phyloP scores from a whole-genome alignment of 2,113 vertebrate species.

The Pterocles burchelli region DNA sequence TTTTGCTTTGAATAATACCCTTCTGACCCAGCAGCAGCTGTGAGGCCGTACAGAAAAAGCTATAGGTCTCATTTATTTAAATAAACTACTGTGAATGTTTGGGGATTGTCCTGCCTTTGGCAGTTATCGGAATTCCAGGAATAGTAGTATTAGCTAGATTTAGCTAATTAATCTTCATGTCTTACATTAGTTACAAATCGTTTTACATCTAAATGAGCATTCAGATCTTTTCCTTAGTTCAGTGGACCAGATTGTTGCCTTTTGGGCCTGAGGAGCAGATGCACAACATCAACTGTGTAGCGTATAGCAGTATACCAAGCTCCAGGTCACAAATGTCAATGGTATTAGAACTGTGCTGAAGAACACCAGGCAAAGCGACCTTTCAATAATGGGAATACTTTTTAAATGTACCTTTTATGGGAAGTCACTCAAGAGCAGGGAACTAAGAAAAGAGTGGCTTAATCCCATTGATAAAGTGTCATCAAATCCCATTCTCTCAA shows the following conservation, averaged over 20 bases:
- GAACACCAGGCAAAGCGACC: neutral
- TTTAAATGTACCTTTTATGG: neutral
- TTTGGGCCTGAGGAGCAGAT: neutral
- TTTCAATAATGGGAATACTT: neutral
- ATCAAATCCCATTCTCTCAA: conserved; percentile 2
- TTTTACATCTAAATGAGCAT: neutral
- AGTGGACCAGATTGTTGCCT: neutral
- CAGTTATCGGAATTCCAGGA: neutral
- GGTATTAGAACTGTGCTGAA: neutral
- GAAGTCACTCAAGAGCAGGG: neutral
- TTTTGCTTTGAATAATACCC: neutral
- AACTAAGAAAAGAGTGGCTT: neutral
- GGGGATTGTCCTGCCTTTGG: neutral
- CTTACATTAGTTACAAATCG: neutral
- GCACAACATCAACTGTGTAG: neutral
- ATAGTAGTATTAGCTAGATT: neutral
- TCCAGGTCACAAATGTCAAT: neutral
- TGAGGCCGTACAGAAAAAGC: neutral
- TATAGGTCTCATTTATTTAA: neutral
- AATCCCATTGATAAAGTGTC: neutral
- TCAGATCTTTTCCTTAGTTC: neutral
- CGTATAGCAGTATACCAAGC: accelerated
- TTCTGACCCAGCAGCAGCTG: neutral
- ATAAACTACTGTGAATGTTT: neutral
- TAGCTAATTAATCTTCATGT: neutral